Conservation (phyloP, 2,888 invertebrate genomes). For the Lypha dubia region DNA sequence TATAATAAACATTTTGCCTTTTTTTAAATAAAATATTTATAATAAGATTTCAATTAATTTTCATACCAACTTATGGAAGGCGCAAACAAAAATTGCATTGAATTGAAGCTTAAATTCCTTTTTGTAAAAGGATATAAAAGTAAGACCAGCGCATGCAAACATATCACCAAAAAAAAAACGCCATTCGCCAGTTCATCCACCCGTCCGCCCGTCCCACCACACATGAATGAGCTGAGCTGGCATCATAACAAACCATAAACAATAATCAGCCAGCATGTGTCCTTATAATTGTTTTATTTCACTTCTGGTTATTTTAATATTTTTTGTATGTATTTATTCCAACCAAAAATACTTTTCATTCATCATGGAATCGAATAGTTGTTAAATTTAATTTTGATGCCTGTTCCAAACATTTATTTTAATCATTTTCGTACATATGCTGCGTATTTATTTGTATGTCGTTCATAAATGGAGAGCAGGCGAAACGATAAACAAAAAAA, state of each 20-base stretch:
- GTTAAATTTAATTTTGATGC: slow-evolving; percentile 55
- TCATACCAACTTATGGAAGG: neutral
- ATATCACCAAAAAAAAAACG: neutral
- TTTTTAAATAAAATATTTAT: slow-evolving; percentile 16
- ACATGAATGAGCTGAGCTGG: neutral
- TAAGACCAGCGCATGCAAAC: neutral
- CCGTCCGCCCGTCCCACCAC: neutral
- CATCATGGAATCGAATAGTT: slow-evolving; percentile 37
- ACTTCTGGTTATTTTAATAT: slow-evolving; percentile 22
- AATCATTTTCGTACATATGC: slow-evolving; percentile 49
- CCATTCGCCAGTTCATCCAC: neutral
- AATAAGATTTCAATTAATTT: slow-evolving; percentile 55
- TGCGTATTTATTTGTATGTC: too few species aligned
- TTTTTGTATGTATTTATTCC: slow-evolving; percentile 22
- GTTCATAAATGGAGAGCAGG: slow-evolving; percentile 38
- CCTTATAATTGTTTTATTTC: slow-evolving; percentile 46
- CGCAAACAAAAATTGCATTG: slow-evolving; percentile 22
- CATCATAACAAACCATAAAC: slow-evolving; percentile 53
- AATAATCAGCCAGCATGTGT: slow-evolving; percentile 60
- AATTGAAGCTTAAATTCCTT: slow-evolving; percentile 23
- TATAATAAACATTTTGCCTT: neutral
- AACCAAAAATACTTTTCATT: slow-evolving; percentile 30
- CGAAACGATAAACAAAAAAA: neutral
- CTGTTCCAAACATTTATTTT: slow-evolving; percentile 63
- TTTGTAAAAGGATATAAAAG: neutral